Evolutionary conservation across 2,113 vertebrate species (phyloP).

Genomic region (Gopherus flavomarginatus): DNA sequence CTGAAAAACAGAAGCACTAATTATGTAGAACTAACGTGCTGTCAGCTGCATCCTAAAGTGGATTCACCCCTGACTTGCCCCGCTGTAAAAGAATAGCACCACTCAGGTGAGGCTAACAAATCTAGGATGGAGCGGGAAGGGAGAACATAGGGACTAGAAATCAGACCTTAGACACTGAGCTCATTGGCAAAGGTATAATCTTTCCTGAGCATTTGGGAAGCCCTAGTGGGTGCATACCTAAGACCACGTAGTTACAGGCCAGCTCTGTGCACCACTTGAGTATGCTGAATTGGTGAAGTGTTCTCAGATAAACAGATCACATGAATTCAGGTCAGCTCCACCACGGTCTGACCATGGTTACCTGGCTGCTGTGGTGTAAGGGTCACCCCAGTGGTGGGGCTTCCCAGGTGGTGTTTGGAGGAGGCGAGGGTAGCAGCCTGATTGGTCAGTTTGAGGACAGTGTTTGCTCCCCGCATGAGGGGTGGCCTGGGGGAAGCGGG

Average conservation of each 20-base stretch:
- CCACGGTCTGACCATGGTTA: not conserved
- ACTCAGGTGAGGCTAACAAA: not conserved
- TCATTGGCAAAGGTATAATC: not conserved
- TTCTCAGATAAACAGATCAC: not conserved
- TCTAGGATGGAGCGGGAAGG: not conserved
- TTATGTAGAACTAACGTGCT: not conserved
- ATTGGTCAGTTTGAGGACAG: not conserved
- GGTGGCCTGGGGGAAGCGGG: rapidly evolving
- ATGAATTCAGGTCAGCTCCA: not conserved
- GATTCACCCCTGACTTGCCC: too few species aligned
- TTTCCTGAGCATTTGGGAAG: not conserved
- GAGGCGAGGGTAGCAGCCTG: not conserved
- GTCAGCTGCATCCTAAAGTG: not conserved
- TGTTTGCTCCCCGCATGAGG: not conserved
- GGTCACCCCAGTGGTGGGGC: not conserved
- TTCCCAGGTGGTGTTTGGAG: not conserved
- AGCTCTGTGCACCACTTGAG: not conserved
- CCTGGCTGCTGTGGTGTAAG: not conserved
- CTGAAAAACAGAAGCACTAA: not conserved
- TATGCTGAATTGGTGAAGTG: not conserved
- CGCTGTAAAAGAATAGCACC: not conserved
- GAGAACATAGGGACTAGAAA: not conserved
- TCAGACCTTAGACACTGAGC: not conserved
- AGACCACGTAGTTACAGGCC: not conserved
- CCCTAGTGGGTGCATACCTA: not conserved